phyloP scores from a whole-genome alignment of 2,797 vertebrate species.

The Loris lydekkerianus region DNA sequence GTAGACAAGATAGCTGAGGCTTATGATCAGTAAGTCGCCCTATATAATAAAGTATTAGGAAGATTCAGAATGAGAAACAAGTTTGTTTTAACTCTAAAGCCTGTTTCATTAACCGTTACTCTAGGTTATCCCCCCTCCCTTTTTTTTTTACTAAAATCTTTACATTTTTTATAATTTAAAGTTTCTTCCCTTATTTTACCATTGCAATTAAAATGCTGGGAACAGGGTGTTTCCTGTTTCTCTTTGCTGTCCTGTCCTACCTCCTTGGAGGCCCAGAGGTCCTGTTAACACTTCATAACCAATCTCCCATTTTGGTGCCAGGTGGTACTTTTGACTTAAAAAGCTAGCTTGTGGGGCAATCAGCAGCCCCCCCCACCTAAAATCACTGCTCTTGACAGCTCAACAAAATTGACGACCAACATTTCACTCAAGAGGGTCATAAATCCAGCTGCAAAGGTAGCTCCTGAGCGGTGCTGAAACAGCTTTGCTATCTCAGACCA shows the following conservation, averaged over 20 bases:
- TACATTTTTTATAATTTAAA: not conserved
- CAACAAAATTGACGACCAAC: constrained; percentile 28
- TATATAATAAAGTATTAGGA: not conserved
- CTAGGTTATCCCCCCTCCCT: not conserved
- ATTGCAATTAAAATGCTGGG: not conserved
- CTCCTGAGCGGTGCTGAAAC: constrained; percentile 1
- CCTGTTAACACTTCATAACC: constrained; percentile 28
- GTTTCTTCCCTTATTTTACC: not conserved
- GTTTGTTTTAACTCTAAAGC: not conserved
- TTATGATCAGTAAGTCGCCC: not conserved
- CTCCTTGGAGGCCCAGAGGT: not conserved
- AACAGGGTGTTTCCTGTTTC: not conserved
- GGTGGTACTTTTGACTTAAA: not conserved
- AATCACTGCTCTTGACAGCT: constrained; percentile 44
- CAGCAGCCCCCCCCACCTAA: not conserved
- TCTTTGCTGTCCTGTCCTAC: not conserved
- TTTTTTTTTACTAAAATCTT: not conserved
- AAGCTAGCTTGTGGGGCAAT: not conserved
- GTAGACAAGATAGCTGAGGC: not conserved
- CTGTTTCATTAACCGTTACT: not conserved
- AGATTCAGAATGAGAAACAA: not conserved
- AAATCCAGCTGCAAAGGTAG: constrained; percentile 38
- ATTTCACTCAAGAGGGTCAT: constrained; percentile 62
- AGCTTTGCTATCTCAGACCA: not conserved
- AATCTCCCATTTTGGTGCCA: not conserved